These are phyloP conservation scores for Pterobdella sp. DNA, from an alignment of 2,888 invertebrate genomes.

Conservation along the genomic window DNA sequence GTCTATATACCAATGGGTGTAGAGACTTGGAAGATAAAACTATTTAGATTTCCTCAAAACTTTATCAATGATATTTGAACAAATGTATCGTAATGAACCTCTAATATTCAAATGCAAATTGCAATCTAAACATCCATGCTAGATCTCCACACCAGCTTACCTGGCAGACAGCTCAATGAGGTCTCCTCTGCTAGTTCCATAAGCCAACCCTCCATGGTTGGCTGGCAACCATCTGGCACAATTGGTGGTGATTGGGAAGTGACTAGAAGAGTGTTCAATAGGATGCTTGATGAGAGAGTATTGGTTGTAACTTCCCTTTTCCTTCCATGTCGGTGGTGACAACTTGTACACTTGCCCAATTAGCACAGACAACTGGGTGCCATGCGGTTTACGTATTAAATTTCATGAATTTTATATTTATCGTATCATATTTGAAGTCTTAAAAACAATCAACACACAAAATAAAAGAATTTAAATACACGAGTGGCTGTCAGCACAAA, in stretches of 20 bases:
- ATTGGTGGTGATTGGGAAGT: slow-evolving; percentile 5
- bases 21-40: too few relatives aligned
- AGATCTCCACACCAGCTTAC: background rate
- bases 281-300: background rate
- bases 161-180: slow-evolving; percentile 9
- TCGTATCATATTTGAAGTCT: too few relatives aligned
- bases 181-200: slow-evolving; percentile 7
- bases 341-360: slow-evolving; percentile 6
- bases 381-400: too few relatives aligned
- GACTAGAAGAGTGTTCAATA: background rate
- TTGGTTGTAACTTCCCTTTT: slow-evolving; percentile 1
- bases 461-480: too few relatives aligned
- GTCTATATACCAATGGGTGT: too few relatives aligned
- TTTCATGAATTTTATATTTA: too few relatives aligned
- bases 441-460: too few relatives aligned
- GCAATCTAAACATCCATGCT: background rate
- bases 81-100: background rate
- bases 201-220: background rate
- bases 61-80: too few relatives aligned
- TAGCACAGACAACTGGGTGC: background rate
- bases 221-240: slow-evolving; percentile 5
- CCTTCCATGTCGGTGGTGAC: background rate
- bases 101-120: background rate
- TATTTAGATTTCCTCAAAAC: too few relatives aligned
- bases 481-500: too few relatives aligned